Percentiles rank a stretch among this genome's conserved stretches.
These are phyloP conservation scores for Tor tambroides DNA, from an alignment of 2,113 vertebrate genomes.

Conservation along the genomic window DNA sequence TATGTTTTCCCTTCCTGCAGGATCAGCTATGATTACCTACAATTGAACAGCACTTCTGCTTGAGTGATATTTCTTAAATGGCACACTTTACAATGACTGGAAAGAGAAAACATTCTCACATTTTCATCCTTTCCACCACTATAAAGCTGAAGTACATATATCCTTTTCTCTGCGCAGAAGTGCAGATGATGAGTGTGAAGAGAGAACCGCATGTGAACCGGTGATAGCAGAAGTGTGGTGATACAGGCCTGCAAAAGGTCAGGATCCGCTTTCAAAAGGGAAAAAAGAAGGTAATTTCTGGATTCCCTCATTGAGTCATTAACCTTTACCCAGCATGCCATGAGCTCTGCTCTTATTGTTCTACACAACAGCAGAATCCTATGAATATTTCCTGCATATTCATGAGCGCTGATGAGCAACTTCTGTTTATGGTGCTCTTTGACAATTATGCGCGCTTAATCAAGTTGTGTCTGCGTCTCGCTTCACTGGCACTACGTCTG, in stretches of 20 bases:
- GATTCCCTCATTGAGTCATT: too few species aligned
- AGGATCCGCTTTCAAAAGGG: too few species aligned
- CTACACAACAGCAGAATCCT: too few species aligned
- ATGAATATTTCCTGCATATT: too few species aligned
- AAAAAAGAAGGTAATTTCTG: too few species aligned
- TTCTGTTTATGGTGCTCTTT: too few species aligned
- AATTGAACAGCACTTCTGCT: not conserved
- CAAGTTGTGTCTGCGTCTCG: too few species aligned
- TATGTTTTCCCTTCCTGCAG: not conserved
- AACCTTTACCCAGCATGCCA: too few species aligned
- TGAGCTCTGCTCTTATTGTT: too few species aligned
- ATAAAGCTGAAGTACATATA: not conserved
- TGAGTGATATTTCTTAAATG: constrained; percentile 20
- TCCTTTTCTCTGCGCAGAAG: not conserved
- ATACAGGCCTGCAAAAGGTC: not conserved
- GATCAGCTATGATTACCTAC: not conserved
- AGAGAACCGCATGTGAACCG: constrained; percentile 27
- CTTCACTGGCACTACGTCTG: too few species aligned
- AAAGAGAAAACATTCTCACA: not conserved
- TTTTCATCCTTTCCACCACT: not conserved
- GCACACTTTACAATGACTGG: constrained; percentile 1
- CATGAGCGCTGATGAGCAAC: too few species aligned
- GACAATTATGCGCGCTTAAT: too few species aligned
- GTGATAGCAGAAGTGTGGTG: constrained; percentile 30
- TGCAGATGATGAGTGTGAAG: constrained; percentile 50